Percentiles rank a stretch among this genome's conserved stretches.
Conservation (phyloP, 2,797 vertebrate species). For the Syndactyla subalaris region DNA sequence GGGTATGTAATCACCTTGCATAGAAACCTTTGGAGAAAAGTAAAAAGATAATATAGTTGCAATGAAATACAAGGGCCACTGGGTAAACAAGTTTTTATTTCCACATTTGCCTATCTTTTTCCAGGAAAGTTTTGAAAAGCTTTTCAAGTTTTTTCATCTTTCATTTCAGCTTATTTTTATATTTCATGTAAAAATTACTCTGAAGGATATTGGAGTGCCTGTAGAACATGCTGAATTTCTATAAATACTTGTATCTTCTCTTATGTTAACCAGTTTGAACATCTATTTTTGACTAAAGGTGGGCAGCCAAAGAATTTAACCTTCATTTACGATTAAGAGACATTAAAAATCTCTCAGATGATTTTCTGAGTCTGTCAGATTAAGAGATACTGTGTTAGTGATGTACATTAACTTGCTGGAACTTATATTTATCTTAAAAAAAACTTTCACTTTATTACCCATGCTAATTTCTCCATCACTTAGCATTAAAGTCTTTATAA, state of each 20-base stretch:
- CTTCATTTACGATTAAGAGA: neutral
- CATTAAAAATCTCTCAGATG: neutral
- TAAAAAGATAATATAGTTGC: neutral
- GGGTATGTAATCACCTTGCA: neutral
- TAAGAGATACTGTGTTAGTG: neutral
- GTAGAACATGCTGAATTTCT: slow-evolving; percentile 26
- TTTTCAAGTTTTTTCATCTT: neutral
- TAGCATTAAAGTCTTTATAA: neutral
- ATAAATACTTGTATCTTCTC: neutral
- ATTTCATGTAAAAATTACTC: slow-evolving; percentile 27
- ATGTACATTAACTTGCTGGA: neutral
- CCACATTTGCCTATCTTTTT: neutral
- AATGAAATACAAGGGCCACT: neutral
- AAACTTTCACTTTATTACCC: neutral
- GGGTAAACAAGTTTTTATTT: neutral
- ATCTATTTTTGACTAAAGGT: slow-evolving; percentile 13
- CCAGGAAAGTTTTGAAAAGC: neutral
- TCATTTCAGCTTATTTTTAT: neutral
- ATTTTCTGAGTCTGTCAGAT: neutral
- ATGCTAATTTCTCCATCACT: neutral
- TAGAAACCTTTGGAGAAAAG: neutral
- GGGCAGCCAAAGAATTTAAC: neutral
- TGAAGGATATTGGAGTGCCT: slow-evolving; percentile 4
- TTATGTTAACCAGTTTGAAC: slow-evolving; percentile 6
- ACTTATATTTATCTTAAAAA: neutral